Percentiles rank a stretch among this genome's conserved stretches.
Evolutionary conservation across 2,888 invertebrate genomes (phyloP).

Genomic region (Gari tellinella): DNA sequence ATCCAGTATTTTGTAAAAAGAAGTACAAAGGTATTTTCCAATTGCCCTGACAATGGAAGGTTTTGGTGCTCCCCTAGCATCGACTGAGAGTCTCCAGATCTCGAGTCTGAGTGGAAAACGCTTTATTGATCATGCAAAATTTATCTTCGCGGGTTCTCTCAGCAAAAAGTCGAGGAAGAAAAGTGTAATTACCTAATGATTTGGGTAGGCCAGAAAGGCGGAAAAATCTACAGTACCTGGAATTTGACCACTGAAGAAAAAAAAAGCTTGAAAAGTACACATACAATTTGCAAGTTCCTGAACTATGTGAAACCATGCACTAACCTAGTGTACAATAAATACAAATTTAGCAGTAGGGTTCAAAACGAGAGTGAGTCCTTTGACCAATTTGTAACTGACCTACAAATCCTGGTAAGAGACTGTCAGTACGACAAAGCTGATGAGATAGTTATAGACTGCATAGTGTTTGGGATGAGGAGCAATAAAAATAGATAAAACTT

Average conservation of each 20-base stretch:
- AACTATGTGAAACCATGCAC: conserved; percentile 39
- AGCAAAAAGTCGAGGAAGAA: conserved; percentile 17
- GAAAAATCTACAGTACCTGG: conserved; percentile 42
- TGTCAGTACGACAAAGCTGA: conserved; percentile 45
- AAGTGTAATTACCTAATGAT: conserved; percentile 37
- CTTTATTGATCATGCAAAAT: conserved; percentile 5
- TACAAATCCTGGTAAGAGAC: conserved; percentile 43
- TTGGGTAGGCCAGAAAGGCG: conserved; percentile 51
- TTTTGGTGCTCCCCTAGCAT: not conserved
- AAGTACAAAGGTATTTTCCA: conserved; percentile 27
- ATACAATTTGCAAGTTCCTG: conserved; percentile 26
- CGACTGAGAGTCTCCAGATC: conserved; percentile 1
- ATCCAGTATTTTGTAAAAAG: conserved; percentile 19
- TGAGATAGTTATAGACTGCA: conserved; percentile 45
- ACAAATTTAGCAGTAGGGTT: conserved; percentile 44
- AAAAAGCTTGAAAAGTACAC: conserved; percentile 23
- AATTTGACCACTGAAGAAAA: conserved; percentile 28
- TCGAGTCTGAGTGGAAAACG: conserved; percentile 8
- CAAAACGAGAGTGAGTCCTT: conserved; percentile 38
- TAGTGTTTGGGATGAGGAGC: conserved; percentile 36
- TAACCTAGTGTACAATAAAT: conserved; percentile 42
- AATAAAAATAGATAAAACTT: conserved; percentile 44
- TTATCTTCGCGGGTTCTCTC: conserved; percentile 10
- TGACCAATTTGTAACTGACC: conserved; percentile 54
- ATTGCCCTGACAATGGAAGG: too few species aligned